Evolutionary conservation across 2,797 vertebrate species (phyloP).

Genomic region (Carcharodon carcharias): DNA sequence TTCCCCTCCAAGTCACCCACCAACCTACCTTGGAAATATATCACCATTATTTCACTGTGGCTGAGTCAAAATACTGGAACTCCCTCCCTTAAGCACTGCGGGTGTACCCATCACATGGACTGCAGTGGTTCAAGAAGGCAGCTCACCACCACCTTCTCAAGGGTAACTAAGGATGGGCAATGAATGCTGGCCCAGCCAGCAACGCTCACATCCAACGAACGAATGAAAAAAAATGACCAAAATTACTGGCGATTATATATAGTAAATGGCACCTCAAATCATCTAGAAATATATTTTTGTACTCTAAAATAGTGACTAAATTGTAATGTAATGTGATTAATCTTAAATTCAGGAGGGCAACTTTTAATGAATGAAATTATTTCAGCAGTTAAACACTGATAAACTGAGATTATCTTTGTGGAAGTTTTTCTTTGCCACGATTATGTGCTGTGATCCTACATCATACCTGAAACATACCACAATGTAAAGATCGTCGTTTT

Average conservation of each 20-base stretch:
- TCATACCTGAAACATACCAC: not conserved
- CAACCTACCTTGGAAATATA: no score
- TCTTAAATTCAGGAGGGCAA: not conserved
- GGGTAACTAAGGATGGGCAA: no score
- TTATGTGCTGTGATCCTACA: not conserved
- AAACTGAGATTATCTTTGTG: not conserved
- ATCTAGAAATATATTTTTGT: not conserved
- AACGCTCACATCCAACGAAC: no score
- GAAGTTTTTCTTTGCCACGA: not conserved
- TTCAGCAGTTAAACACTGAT: not conserved
- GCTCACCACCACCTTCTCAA: no score
- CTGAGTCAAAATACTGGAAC: no score
- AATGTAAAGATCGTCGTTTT: no score
- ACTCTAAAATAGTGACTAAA: not conserved
- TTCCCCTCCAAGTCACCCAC: no score
- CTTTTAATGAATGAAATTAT: not conserved
- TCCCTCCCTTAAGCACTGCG: no score
- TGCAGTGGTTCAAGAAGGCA: no score
- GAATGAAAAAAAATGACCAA: not conserved
- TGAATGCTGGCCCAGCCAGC: no score
- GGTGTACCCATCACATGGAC: no score
- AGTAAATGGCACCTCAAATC: not conserved
- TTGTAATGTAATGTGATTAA: not conserved
- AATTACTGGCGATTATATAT: not conserved
- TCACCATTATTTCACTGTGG: no score